Percentiles rank a stretch among this genome's conserved stretches.
Evolutionary conservation across 2,888 invertebrate genomes (phyloP).

Genomic region (Hypolimnas misippus): DNA sequence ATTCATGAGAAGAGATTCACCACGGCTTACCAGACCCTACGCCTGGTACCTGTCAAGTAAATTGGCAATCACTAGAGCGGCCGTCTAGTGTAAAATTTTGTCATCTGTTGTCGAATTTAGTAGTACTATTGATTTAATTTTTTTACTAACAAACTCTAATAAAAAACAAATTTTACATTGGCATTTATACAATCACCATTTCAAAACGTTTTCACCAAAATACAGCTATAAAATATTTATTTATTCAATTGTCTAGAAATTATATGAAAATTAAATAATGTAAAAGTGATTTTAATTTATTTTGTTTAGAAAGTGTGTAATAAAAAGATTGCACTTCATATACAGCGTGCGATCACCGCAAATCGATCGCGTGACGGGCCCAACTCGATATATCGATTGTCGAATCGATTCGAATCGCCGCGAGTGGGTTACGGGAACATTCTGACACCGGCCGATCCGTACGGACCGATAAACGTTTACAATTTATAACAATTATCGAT

Average conservation of each 20-base stretch:
- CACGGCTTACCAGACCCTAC: too few relatives aligned
- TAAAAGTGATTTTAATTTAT: slow-evolving; percentile 16
- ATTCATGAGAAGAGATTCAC: too few relatives aligned
- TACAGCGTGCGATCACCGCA: slow-evolving; percentile 37
- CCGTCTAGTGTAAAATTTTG: too few relatives aligned
- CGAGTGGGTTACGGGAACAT: slow-evolving; percentile 54
- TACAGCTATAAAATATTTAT: slow-evolving; percentile 9
- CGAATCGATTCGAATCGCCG: slow-evolving; percentile 69
- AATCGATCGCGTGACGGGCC: slow-evolving; percentile 63
- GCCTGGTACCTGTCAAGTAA: too few relatives aligned
- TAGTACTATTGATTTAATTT: too few relatives aligned
- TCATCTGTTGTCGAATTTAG: too few relatives aligned
- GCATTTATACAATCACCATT: background rate
- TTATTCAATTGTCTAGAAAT: background rate
- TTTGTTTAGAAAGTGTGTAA: slow-evolving; percentile 45
- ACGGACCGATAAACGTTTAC: slow-evolving; percentile 55
- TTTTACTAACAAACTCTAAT: too few relatives aligned
- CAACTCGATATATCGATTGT: slow-evolving; percentile 59
- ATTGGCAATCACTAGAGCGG: too few relatives aligned
- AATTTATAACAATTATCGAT: slow-evolving; percentile 74
- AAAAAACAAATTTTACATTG: too few relatives aligned
- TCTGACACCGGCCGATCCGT: slow-evolving; percentile 18
- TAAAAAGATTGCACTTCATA: slow-evolving; percentile 40
- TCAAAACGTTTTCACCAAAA: slow-evolving; percentile 4
- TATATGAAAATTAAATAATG: slow-evolving; percentile 13